A percentile compares a stretch with the other conserved stretches of the same genome.
Conservation (phyloP, 2,797 vertebrate genomes). For the Nothura maculosa region DNA sequence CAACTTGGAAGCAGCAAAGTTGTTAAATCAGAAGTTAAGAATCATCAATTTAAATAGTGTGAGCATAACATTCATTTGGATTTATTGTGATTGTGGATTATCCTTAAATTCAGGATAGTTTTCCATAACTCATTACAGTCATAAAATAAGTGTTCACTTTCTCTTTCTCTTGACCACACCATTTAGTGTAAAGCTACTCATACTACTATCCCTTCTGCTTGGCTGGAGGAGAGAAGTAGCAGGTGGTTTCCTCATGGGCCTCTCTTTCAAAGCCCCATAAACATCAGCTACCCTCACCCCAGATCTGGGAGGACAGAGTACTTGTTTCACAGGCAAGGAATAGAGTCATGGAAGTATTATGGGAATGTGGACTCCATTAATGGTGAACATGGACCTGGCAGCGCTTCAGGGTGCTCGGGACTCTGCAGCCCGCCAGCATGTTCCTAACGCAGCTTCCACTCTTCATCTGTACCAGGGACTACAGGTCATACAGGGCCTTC, state of each 20-base stretch:
- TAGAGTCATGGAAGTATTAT: not conserved
- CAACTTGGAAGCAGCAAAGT: not conserved
- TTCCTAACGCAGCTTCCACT: not conserved
- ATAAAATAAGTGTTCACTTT: not conserved
- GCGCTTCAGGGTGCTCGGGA: not conserved
- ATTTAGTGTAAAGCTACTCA: not conserved
- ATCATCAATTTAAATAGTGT: not conserved
- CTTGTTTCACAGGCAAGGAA: not conserved
- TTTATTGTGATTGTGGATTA: not conserved
- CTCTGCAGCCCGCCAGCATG: not conserved
- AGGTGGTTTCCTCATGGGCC: not conserved
- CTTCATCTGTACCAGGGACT: not conserved
- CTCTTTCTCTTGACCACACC: not conserved
- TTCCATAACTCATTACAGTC: not conserved
- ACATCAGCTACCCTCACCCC: not conserved
- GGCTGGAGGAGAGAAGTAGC: not conserved
- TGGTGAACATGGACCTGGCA: not conserved
- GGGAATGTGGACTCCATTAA: accelerated
- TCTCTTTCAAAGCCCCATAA: not conserved
- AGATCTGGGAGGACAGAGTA: not conserved
- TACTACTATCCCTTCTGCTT: not conserved
- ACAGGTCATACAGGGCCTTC: too few relatives aligned
- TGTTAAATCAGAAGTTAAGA: not conserved
- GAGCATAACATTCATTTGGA: not conserved
- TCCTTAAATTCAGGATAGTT: not conserved